Evolutionary conservation across 2,888 invertebrate species (phyloP).

Genomic region (Lymantria monacha): DNA sequence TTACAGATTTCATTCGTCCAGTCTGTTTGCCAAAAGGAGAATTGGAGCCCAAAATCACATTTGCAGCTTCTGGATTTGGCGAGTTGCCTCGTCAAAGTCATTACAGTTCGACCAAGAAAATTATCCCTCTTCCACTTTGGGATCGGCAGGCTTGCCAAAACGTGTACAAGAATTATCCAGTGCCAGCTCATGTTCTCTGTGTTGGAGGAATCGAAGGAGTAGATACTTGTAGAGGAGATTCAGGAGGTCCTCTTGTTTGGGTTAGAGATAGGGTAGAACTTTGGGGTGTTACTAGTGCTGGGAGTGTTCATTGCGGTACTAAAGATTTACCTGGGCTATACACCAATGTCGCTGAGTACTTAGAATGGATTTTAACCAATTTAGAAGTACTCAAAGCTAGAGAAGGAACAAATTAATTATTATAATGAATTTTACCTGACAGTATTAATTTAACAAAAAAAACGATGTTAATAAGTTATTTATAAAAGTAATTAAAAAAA

Average conservation of each 20-base stretch:
- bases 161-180: constrained; percentile 25
- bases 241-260: constrained; percentile 55
- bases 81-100: constrained; percentile 31
- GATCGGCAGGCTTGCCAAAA: constrained; percentile 31
- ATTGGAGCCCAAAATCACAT: constrained; percentile 21
- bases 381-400: constrained; percentile 13
- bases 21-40: constrained; percentile 48
- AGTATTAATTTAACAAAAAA: background rate
- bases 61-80: constrained; percentile 55
- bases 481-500: too few species aligned
- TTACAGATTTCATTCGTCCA: constrained; percentile 62
- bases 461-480: too few species aligned
- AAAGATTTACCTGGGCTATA: constrained; percentile 52
- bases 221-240: constrained; percentile 60
- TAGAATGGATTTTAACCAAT: constrained; percentile 45
- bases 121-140: constrained; percentile 46
- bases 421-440: background rate
- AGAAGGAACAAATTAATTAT: background rate
- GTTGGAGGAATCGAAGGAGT: constrained; percentile 51
- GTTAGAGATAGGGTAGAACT: constrained; percentile 37
- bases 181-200: constrained; percentile 48
- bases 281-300: constrained; percentile 53
- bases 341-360: constrained; percentile 46
- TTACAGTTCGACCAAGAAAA: constrained; percentile 49
- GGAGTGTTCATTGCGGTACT: constrained; percentile 46